Evolutionary conservation across 2,888 invertebrate species (phyloP).

Genomic region (Magallana nippona): DNA sequence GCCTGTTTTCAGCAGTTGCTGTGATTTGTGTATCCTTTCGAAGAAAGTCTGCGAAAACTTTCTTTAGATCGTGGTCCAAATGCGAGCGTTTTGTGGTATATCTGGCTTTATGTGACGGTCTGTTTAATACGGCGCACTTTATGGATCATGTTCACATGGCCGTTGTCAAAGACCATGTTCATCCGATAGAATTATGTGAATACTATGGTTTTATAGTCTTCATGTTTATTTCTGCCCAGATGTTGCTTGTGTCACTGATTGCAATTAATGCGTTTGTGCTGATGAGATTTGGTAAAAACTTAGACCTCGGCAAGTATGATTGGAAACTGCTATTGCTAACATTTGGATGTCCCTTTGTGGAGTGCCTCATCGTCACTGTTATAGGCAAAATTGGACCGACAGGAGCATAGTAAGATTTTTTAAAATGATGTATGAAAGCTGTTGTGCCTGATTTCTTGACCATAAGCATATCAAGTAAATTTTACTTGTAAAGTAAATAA

Average conservation of each 20-base stretch:
- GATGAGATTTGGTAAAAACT: slow-evolving; percentile 54
- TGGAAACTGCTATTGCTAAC: slow-evolving; percentile 55
- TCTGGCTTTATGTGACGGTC: slow-evolving; percentile 57
- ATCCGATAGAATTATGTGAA: slow-evolving; percentile 56
- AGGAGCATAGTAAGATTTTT: slow-evolving; percentile 56
- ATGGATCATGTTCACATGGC: slow-evolving; percentile 58
- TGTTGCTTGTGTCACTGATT: slow-evolving; percentile 58
- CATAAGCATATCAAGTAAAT: too few relatives aligned
- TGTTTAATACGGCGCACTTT: slow-evolving; percentile 56
- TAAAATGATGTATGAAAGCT: too few relatives aligned
- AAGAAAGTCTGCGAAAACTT: slow-evolving; percentile 39
- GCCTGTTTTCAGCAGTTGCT: slow-evolving; percentile 43
- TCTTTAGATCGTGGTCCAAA: slow-evolving; percentile 55
- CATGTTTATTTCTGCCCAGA: slow-evolving; percentile 57
- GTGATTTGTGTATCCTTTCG: slow-evolving; percentile 46
- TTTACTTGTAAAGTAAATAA: too few relatives aligned
- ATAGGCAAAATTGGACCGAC: slow-evolving; percentile 56
- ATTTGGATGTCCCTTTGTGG: slow-evolving; percentile 56
- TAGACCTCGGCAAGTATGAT: slow-evolving; percentile 54
- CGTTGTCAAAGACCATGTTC: slow-evolving; percentile 52
- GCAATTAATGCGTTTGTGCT: slow-evolving; percentile 59
- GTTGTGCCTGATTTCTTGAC: too few relatives aligned
- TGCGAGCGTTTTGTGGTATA: slow-evolving; percentile 59
- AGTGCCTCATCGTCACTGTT: slow-evolving; percentile 52
- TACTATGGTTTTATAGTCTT: slow-evolving; percentile 59